Conservation (phyloP, 2,113 vertebrate genomes). For the Monopterus albus region DNA sequence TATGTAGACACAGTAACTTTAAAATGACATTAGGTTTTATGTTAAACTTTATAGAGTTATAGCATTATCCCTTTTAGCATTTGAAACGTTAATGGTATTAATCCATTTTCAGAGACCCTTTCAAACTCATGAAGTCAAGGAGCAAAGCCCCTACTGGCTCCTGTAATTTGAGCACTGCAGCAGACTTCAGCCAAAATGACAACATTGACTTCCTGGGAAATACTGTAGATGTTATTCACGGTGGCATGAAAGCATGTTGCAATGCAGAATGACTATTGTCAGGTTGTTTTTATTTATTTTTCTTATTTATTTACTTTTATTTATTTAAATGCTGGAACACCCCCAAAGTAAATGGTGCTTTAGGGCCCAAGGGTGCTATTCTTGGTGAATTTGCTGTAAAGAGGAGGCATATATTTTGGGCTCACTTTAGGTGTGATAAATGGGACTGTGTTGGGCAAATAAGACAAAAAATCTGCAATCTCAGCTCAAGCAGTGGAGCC, state of each 20-base stretch:
- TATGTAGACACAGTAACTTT: too few relatives aligned
- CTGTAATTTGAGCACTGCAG: too few relatives aligned
- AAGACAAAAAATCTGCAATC: too few relatives aligned
- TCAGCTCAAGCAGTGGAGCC: neutral
- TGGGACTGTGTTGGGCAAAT: neutral
- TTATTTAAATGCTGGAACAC: neutral
- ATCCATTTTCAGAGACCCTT: too few relatives aligned
- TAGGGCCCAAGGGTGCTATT: neutral
- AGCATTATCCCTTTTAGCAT: too few relatives aligned
- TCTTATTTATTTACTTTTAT: too few relatives aligned
- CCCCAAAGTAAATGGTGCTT: neutral
- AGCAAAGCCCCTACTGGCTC: too few relatives aligned
- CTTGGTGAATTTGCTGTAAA: neutral
- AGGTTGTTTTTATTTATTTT: neutral
- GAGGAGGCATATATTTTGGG: conserved; percentile 4
- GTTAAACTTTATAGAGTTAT: too few relatives aligned
- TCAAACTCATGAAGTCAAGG: too few relatives aligned
- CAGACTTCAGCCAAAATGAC: neutral
- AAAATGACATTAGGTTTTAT: too few relatives aligned
- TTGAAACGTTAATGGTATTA: too few relatives aligned
- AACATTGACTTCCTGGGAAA: neutral
- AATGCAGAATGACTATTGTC: neutral
- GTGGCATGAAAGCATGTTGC: neutral
- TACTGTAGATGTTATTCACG: neutral
- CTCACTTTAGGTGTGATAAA: conserved; percentile 11